Evolutionary conservation across 1,140 invertebrate species (phyloP).

Genomic region (Lineus longissimus): DNA sequence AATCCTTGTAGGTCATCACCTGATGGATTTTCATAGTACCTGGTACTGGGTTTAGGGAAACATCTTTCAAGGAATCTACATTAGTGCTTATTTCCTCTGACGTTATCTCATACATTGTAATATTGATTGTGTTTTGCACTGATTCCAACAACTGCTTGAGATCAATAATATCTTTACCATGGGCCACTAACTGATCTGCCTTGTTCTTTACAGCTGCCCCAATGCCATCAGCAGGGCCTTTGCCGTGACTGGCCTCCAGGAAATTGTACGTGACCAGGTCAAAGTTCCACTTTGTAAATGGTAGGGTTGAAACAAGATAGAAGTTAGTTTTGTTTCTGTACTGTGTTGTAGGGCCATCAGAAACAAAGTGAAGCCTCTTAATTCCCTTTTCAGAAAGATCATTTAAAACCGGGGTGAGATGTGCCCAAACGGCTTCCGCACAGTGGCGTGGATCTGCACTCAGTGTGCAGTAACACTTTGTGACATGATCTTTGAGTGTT

Average conservation of each 20-base stretch:
- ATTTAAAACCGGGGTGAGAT: too few relatives aligned
- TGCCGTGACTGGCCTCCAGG: slow-evolving; percentile 10
- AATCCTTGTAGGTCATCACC: neutral
- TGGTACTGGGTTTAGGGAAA: neutral
- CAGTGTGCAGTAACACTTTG: too few relatives aligned
- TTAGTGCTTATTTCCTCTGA: too few relatives aligned
- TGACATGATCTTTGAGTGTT: too few relatives aligned
- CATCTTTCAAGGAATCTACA: neutral
- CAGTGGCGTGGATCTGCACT: too few relatives aligned
- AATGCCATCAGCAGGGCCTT: slow-evolving; percentile 13
- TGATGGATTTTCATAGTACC: slow-evolving; percentile 3
- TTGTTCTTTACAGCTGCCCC: slow-evolving; percentile 9
- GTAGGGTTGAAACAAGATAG: neutral
- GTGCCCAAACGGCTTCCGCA: too few relatives aligned
- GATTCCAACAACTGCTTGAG: too few relatives aligned
- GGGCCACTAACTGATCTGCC: neutral
- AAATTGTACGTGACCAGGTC: slow-evolving; percentile 4
- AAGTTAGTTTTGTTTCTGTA: slow-evolving; percentile 6
- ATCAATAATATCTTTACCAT: neutral
- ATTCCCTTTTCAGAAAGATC: neutral
- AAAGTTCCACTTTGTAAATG: neutral
- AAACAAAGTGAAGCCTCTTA: neutral
- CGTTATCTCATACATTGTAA: too few relatives aligned
- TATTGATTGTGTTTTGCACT: too few relatives aligned
- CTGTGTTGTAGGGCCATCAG: slow-evolving; percentile 13